Percentiles rank a stretch among this genome's conserved stretches.
Evolutionary conservation across 2,888 invertebrate species (phyloP).

Genomic region (Conus canariensis): DNA sequence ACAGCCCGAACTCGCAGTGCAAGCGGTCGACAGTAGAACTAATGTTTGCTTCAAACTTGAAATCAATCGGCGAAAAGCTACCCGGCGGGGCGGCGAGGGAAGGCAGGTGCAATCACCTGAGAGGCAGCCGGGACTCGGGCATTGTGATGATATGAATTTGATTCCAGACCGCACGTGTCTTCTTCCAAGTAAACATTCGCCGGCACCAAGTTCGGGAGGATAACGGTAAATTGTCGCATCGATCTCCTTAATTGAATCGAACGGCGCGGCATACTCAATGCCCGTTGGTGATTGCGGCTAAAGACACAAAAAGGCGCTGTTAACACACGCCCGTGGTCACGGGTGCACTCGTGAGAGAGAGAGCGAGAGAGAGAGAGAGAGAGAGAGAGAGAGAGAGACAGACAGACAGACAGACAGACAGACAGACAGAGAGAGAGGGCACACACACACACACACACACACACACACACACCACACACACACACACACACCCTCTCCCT

Average conservation of each 20-base stretch:
- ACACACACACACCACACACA: not conserved
- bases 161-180: not conserved
- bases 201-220: not conserved
- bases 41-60: not conserved
- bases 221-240: not conserved
- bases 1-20: no score
- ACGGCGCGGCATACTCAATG: no score
- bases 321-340: no score
- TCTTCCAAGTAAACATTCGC: not conserved
- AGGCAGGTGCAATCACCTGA: not conserved
- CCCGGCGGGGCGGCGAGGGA: not conserved
- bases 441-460: slow-evolving; percentile 18
- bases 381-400: no score
- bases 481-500: not conserved
- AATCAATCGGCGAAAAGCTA: not conserved
- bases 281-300: no score
- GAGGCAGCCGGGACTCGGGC: not conserved
- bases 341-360: no score
- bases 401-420: no score
- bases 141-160: not conserved
- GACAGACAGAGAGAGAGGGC: not conserved
- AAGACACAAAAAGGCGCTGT: no score
- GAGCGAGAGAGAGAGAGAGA: no score
- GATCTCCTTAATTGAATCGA: not conserved
- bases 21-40: not conserved